Evolutionary conservation across 2,888 invertebrate species (phyloP), one percentile per base, ranked within the genome.

Genomic region (Omphaloscelis lunosa): DNA sequence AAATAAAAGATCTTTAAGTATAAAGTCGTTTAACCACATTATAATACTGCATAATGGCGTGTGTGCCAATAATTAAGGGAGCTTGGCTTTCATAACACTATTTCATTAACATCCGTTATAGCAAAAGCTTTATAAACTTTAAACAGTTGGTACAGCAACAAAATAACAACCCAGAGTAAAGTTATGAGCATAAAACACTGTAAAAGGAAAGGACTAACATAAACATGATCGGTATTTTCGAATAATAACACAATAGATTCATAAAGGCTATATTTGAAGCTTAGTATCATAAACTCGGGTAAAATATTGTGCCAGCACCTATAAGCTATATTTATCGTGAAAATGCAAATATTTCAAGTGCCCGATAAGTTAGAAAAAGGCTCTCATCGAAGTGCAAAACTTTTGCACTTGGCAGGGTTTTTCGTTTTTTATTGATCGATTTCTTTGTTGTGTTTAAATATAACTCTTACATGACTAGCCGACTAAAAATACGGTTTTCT

Each of bases 31-130:
- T 72, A 74, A 12, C 58, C 6, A 27, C 56, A 80, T 58, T 62
- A 68, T 75, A 74, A 70, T 79, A 72, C 86, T 83, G 88, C 86
- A 85, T 81, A 72, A 73, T 86, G 61, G 86, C 88, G 88, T 87
- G 86, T 75, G 15, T 59, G 51, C 59, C 58, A 77, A 80, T 85
- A 85, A 78, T 86, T 77, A 87, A 79, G 76, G 74, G 34, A 79
- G 69, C 45, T 68, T 75, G 70, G 72, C 63, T 84, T 79, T 81
- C 81, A 84, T 75, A 85, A 75, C 71, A 82, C 77, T 82, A 87
- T 86, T 86, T 82, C 53, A 86, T 79, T 77, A 82, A 72, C 78
- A 81, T 85, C 73, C 67, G 68, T 15, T 83, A 84, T 75, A 86
- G 53, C 72, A 75, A 85, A 85, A 80, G 81, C 84, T 86, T 86